These are phyloP conservation scores for Mylabris phalerata DNA, from an alignment of 1,140 invertebrate genomes.

Conservation along the genomic window DNA sequence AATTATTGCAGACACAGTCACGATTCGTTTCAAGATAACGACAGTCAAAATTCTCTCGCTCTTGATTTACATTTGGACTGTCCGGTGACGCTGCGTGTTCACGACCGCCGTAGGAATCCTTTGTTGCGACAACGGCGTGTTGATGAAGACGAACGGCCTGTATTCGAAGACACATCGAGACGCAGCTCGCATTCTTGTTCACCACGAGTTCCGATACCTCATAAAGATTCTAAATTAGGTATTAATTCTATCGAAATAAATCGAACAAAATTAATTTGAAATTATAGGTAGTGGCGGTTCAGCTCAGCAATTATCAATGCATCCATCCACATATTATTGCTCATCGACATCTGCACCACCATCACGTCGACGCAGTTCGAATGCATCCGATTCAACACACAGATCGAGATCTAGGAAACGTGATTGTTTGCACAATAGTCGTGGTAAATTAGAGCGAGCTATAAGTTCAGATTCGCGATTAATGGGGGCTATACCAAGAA, in stretches of 20 bases:
- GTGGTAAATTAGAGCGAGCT: slow-evolving; percentile 35
- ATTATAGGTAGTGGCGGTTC: slow-evolving; percentile 19
- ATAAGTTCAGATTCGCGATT: slow-evolving; percentile 39
- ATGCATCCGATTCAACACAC: slow-evolving; percentile 39
- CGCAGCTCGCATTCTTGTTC: slow-evolving; percentile 34
- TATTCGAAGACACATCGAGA: slow-evolving; percentile 17
- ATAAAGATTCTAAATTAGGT: slow-evolving; percentile 14
- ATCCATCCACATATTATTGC: slow-evolving; percentile 12
- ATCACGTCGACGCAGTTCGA: slow-evolving; percentile 34
- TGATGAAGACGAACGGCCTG: slow-evolving; percentile 50
- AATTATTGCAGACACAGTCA: slow-evolving; percentile 39
- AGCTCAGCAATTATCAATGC: slow-evolving; percentile 27
- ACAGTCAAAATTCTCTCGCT: slow-evolving; percentile 62
- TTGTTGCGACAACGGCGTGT: slow-evolving; percentile 67
- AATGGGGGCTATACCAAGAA: slow-evolving; percentile 33
- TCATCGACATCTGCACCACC: not conserved
- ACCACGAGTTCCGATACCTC: slow-evolving; percentile 16
- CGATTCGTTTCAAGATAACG: slow-evolving; percentile 48
- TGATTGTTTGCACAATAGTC: slow-evolving; percentile 26
- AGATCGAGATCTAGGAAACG: slow-evolving; percentile 29
- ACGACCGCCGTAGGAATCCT: slow-evolving; percentile 61
- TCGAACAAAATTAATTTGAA: not conserved
- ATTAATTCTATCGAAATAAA: not conserved
- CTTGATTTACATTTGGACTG: slow-evolving; percentile 63
- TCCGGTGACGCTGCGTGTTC: slow-evolving; percentile 60